Base-by-base conservation (phyloP, 1,140 invertebrate genomes). In the Anagrus nilaparvatae region DNA sequence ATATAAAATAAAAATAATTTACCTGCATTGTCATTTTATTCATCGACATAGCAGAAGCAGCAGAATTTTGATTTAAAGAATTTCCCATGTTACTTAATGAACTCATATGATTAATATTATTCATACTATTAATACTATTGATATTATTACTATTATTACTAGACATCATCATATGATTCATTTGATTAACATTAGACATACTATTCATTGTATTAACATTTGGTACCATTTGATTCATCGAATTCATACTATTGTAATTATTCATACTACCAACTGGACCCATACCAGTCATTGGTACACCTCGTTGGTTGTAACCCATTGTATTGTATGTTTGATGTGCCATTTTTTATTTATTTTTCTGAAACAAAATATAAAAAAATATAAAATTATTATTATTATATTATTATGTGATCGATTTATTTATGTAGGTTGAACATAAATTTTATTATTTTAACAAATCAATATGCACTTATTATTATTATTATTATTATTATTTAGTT, bases 61-160 rank as follows among this genome's bases (percentile, higher is more conserved):
- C 73, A n/a, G n/a, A n/a, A n/a, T n/a, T n/a, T n/a, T n/a, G n/a
- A n/a, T n/a, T n/a, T n/a, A n/a, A n/a, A n/a, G n/a, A n/a, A n/a
- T 74, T 76, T 39, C 73, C 71, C 76, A 79, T 79, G 51, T 72
- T 74, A 47, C 68, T 72, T 76, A 81, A 79, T 28, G 65, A 59
- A 38, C 67, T 73, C 73, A 80, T 80, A 34, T 65, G 69, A 5
- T 51, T 52, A 56, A 63, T 61, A 18, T 49, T 60, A 53, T 56
- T 72, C 69, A 72, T 74, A 43, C 55, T 60, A 48, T 51, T 66
- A 65, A 70, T 60, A 21, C 54, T 49, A 30, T 42, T 49, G 14
- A 51, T 33, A 18, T 23, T 28, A 23, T 33, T 21, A 5, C 9
- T 34, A 9, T 44, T 58, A 44, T 58, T 75, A 39, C 68, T 70